A percentile compares a stretch with the other conserved stretches of the same genome.
Evolutionary conservation across 2,113 vertebrate genomes (phyloP).

Genomic region (Perccottus glenii): DNA sequence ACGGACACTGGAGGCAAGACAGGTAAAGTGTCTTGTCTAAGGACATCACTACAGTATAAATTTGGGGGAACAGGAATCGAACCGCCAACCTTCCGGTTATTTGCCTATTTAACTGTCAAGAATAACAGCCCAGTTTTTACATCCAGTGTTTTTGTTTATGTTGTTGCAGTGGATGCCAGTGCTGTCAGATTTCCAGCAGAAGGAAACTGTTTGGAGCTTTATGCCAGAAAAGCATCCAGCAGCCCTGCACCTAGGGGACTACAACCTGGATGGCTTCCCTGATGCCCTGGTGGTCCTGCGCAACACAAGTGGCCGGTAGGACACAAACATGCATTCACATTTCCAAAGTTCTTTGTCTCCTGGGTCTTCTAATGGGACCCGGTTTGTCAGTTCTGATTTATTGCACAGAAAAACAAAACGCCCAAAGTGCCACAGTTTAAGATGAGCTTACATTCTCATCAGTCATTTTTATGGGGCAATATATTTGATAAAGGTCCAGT

Average conservation of each 20-base stretch:
- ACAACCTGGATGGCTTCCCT: conserved; percentile 98
- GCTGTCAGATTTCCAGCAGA: conserved; percentile 86
- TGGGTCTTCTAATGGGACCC: background rate
- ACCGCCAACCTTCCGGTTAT: too few relatives aligned
- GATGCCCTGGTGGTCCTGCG: conserved; percentile 90
- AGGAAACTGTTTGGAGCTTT: conserved; percentile 88
- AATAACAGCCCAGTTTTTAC: background rate
- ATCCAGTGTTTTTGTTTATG: conserved; percentile 5
- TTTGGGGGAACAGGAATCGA: too few relatives aligned
- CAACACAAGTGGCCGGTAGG: conserved; percentile 90
- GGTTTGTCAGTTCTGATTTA: background rate
- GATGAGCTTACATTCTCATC: background rate
- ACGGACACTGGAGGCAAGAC: too few relatives aligned
- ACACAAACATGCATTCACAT: background rate
- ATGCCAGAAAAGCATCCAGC: conserved; percentile 72
- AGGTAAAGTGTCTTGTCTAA: too few relatives aligned
- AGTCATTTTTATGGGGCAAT: conserved; percentile 6
- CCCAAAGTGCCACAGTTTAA: background rate
- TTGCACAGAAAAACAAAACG: background rate
- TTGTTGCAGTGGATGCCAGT: conserved; percentile 85
- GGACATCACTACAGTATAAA: too few relatives aligned
- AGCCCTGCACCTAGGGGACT: conserved; percentile 92
- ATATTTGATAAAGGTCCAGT: conserved; percentile 15
- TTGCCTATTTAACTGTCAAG: background rate
- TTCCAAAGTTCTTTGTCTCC: background rate